Percentiles rank a stretch among this genome's conserved stretches.
phyloP scores from a whole-genome alignment of 2,113 vertebrate species.

The Murina feae region DNA sequence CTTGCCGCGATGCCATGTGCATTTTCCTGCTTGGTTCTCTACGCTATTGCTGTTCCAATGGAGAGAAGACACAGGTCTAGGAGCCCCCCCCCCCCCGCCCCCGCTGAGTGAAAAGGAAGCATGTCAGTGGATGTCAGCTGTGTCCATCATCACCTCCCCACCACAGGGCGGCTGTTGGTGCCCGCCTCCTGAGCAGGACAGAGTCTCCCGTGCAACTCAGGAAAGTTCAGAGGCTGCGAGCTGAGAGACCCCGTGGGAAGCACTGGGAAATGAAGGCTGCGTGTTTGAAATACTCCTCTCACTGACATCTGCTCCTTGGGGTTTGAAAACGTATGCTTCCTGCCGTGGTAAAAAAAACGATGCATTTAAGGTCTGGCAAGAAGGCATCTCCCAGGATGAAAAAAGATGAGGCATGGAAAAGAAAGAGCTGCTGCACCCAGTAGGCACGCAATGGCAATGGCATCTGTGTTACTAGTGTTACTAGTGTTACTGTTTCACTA shows the following conservation, averaged over 20 bases:
- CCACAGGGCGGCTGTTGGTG: not conserved
- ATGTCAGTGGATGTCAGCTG: not conserved
- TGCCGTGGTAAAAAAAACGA: not conserved
- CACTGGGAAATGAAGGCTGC: not conserved
- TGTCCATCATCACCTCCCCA: not conserved
- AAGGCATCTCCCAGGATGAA: not conserved
- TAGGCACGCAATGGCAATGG: not conserved
- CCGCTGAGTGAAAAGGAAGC: not conserved
- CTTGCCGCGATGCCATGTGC: rapidly evolving
- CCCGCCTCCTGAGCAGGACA: not conserved
- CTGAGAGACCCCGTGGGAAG: not conserved
- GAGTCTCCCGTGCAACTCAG: not conserved
- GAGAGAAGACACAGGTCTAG: not conserved
- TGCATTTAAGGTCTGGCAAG: not conserved
- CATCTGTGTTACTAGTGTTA: not conserved
- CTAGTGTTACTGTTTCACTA: too few species aligned
- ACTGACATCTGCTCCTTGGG: not conserved
- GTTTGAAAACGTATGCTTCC: not conserved
- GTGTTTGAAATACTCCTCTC: not conserved
- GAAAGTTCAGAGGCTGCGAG: not conserved
- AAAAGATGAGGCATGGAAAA: not conserved
- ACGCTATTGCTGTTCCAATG: not conserved
- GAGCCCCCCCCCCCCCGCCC: not conserved
- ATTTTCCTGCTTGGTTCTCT: not conserved
- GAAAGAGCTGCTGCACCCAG: not conserved